Percentiles rank a stretch among this genome's conserved stretches.
Conservation (phyloP, 2,888 invertebrate species). For the Drosophila robusta region DNA sequence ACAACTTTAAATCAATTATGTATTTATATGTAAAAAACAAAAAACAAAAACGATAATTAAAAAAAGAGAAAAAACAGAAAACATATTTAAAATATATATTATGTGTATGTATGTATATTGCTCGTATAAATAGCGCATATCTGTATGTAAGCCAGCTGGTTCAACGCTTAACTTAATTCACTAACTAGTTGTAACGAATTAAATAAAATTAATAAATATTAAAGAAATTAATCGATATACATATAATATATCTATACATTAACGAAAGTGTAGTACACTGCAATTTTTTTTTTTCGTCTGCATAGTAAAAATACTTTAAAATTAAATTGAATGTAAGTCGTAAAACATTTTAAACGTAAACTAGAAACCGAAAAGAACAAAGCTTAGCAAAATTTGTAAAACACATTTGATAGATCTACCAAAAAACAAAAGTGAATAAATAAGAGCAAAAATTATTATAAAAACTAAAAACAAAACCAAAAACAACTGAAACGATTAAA, state of each 20-base stretch:
- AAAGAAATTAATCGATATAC: conserved; percentile 21
- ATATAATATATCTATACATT: conserved; percentile 17
- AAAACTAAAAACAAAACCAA: conserved; percentile 12
- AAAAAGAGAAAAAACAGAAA: conserved; percentile 2
- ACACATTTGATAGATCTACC: conserved; percentile 57
- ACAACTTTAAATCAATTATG: conserved; percentile 58
- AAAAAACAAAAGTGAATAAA: conserved; percentile 16
- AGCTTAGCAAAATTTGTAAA: conserved; percentile 67
- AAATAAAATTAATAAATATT: conserved; percentile 22
- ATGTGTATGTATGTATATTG: conserved; percentile 46
- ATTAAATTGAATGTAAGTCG: conserved; percentile 43
- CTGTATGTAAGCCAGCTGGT: conserved; percentile 50
- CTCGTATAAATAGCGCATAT: conserved; percentile 54
- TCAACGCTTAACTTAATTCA: conserved; percentile 64
- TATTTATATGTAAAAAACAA: conserved; percentile 57
- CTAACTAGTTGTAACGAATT: conserved; percentile 51
- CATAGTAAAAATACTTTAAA: conserved; percentile 54
- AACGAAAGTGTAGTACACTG: conserved; percentile 50
- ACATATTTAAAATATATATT: conserved; percentile 31
- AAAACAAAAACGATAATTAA: not conserved
- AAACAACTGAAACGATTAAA: conserved; percentile 21
- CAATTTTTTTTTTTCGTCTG: conserved; percentile 59
- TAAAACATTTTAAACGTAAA: conserved; percentile 49
- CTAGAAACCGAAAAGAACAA: conserved; percentile 47
- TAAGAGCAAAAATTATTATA: conserved; percentile 5